These are phyloP conservation scores for Eptesicus fuscus DNA, from an alignment of 2,113 vertebrate genomes.

Conservation along the genomic window DNA sequence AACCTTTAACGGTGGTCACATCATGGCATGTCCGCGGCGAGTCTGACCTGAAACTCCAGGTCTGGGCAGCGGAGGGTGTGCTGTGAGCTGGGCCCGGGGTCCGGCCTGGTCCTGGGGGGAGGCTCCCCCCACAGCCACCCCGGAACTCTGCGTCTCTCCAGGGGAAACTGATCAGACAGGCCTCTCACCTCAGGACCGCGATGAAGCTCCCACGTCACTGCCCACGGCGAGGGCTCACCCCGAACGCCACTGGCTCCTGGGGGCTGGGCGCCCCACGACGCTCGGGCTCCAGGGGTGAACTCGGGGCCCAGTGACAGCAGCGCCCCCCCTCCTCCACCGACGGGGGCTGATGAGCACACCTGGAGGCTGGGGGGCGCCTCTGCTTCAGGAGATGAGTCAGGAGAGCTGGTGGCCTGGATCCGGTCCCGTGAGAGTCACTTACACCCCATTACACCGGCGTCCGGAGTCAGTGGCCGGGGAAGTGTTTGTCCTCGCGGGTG, in stretches of 20 bases:
- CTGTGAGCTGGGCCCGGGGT: accelerated
- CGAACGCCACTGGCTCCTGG: not conserved
- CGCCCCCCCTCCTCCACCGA: accelerated
- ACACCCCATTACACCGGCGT: constrained; percentile 19
- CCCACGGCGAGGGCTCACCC: not conserved
- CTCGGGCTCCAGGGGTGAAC: not conserved
- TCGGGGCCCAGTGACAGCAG: not conserved
- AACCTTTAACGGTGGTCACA: accelerated
- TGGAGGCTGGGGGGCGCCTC: not conserved
- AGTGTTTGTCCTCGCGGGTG: not conserved
- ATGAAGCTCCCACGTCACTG: not conserved
- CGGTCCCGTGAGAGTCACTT: constrained; percentile 47
- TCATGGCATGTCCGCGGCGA: accelerated
- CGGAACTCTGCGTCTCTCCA: accelerated
- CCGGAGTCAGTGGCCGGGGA: not conserved
- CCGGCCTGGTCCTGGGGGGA: not conserved
- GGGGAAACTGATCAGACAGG: not conserved
- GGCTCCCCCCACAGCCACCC: not conserved
- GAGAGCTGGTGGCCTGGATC: not conserved
- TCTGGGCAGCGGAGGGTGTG: not conserved
- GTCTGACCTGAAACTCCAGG: not conserved
- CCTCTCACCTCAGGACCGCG: not conserved
- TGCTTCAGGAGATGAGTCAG: constrained; percentile 17
- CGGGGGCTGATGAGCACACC: not conserved
- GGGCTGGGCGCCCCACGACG: accelerated